These are phyloP conservation scores for Copidosoma aretas DNA, from an alignment of 2,888 invertebrate genomes.

Conservation along the genomic window DNA sequence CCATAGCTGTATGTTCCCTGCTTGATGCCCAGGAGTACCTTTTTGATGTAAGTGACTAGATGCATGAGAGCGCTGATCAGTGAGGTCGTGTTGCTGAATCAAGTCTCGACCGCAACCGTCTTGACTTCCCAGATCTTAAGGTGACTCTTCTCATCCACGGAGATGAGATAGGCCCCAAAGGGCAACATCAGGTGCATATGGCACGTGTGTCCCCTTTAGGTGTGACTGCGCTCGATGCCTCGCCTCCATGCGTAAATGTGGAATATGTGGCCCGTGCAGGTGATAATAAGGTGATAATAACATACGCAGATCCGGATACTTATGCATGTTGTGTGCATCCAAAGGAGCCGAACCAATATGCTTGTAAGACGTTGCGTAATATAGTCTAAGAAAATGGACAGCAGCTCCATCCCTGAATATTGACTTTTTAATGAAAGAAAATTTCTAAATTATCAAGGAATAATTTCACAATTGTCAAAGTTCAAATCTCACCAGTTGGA, in stretches of 20 bases:
- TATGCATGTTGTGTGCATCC: too few species aligned
- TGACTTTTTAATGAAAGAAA: too few species aligned
- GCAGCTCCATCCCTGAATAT: too few species aligned
- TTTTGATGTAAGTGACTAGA: constrained; percentile 95
- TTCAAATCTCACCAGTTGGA: too few species aligned
- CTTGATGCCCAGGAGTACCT: constrained; percentile 87
- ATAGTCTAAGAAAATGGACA: too few species aligned
- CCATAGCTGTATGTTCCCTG: constrained; percentile 89
- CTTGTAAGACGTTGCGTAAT: too few species aligned
- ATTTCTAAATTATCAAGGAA: too few species aligned
- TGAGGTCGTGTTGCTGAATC: constrained; percentile 74
- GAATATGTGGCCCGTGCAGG: too few species aligned
- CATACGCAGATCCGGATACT: too few species aligned
- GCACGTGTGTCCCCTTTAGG: constrained; percentile 77
- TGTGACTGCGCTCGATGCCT: constrained; percentile 83
- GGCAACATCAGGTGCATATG: constrained; percentile 81
- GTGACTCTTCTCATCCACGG: constrained; percentile 79
- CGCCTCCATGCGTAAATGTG: constrained; percentile 90
- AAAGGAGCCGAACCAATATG: too few species aligned
- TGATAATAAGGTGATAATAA: too few species aligned
- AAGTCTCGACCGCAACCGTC: constrained; percentile 73
- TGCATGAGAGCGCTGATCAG: constrained; percentile 84
- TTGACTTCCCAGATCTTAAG: constrained; percentile 87
- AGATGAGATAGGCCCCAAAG: constrained; percentile 85
- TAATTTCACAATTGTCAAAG: too few species aligned